Conservation (phyloP, 2,888 invertebrate genomes). For the Hypena proboscidalis region DNA sequence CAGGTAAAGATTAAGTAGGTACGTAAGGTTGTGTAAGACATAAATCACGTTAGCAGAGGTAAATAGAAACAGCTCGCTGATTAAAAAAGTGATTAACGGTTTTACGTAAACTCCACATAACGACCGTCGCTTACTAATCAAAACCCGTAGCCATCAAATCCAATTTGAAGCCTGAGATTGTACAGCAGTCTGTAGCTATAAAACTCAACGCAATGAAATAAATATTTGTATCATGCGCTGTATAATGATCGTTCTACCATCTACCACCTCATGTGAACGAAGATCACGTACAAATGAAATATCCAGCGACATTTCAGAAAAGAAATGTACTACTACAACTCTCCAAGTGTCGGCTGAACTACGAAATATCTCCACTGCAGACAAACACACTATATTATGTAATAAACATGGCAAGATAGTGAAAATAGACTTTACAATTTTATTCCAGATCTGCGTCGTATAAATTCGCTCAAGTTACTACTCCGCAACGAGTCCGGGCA, state of each 20-base stretch:
- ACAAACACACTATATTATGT: constrained; percentile 25
- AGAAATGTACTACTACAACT: constrained; percentile 51
- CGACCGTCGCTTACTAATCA: constrained; percentile 6
- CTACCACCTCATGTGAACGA: constrained; percentile 45
- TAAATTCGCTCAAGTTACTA: constrained; percentile 8
- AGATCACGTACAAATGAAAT: constrained; percentile 63
- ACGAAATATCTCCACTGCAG: constrained; percentile 35
- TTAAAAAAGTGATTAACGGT: constrained; percentile 13
- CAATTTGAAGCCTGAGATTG: constrained; percentile 11
- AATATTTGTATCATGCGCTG: constrained; percentile 26
- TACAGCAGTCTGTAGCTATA: constrained; percentile 10
- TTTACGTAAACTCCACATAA: constrained; percentile 5
- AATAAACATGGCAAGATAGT: constrained; percentile 29
- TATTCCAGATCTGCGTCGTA: constrained; percentile 3
- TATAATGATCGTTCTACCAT: constrained; percentile 39
- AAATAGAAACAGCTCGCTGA: constrained; percentile 8
- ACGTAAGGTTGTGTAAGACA: too few relatives aligned
- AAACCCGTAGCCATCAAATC: constrained; percentile 11
- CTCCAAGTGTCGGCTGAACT: constrained; percentile 48
- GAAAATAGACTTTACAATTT: constrained; percentile 19
- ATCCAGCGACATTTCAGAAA: constrained; percentile 47
- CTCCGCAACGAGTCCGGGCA: not conserved
- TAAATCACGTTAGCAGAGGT: not conserved
- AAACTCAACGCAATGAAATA: constrained; percentile 19
- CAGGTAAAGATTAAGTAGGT: too few relatives aligned